These are phyloP conservation scores for Sardinella longiceps DNA, from an alignment of 2,797 vertebrate genomes.

Conservation along the genomic window DNA sequence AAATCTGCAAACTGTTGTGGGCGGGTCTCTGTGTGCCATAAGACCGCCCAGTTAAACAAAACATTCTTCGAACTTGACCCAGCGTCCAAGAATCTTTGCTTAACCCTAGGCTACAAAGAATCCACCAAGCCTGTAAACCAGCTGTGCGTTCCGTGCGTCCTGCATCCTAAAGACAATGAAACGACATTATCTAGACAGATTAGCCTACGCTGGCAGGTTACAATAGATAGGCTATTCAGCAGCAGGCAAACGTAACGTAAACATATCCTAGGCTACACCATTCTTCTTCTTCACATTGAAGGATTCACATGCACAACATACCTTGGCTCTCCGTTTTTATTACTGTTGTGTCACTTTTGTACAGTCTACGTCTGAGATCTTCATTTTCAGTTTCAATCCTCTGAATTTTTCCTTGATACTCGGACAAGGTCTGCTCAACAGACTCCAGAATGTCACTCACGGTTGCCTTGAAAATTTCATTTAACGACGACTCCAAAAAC, in stretches of 20 bases:
- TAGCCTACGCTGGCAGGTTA: background rate
- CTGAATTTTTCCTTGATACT: conserved; percentile 72
- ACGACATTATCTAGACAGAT: too few species aligned
- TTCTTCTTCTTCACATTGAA: background rate
- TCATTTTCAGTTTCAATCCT: conserved; percentile 73
- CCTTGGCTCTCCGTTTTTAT: conserved; percentile 51
- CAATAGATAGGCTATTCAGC: background rate
- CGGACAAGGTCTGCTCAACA: conserved; percentile 73
- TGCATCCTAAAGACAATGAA: background rate
- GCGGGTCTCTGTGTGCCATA: background rate
- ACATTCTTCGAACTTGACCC: background rate
- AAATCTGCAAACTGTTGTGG: background rate
- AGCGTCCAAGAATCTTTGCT: too few species aligned
- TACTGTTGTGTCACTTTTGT: conserved; percentile 47
- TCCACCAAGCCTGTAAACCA: background rate
- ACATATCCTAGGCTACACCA: background rate
- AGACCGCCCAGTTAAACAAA: background rate
- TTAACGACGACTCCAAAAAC: conserved; percentile 74
- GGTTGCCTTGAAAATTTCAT: conserved; percentile 75
- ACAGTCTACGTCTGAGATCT: conserved; percentile 68
- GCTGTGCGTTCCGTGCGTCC: background rate
- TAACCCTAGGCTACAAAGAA: too few species aligned
- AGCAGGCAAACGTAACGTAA: background rate
- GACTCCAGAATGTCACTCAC: conserved; percentile 76
- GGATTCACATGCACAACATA: conserved; percentile 6